A percentile compares a stretch with the other conserved stretches of the same genome.
Evolutionary conservation across 1,140 invertebrate species (phyloP).

Genomic region (Caenorhabditis inopinata): DNA sequence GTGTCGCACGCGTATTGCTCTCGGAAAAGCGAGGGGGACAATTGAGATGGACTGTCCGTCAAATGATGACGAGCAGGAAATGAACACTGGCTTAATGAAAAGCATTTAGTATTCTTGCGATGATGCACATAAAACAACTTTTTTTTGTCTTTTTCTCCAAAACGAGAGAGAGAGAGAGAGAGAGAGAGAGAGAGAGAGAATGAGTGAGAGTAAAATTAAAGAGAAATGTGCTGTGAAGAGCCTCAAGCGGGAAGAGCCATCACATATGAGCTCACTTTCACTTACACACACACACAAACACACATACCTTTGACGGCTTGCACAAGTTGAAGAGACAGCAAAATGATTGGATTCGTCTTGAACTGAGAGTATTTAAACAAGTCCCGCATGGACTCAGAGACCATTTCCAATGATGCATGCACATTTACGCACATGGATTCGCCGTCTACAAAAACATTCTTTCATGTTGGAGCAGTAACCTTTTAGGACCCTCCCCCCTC

Average conservation of each 20-base stretch:
- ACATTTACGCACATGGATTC: conserved; percentile 59
- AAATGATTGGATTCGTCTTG: conserved; percentile 60
- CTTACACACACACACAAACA: not conserved
- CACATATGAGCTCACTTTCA: not conserved
- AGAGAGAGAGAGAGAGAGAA: no score
- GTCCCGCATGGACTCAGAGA: conserved; percentile 60
- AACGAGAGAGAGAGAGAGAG: conserved; percentile 19
- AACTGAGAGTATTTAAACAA: conserved; percentile 58
- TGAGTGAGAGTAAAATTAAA: no score
- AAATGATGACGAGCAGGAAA: not conserved
- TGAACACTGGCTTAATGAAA: conserved; percentile 23
- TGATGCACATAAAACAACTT: conserved; percentile 9
- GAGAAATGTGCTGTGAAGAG: not conserved
- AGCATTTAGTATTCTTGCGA: conserved; percentile 24
- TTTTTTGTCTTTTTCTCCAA: not conserved
- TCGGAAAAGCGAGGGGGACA: no score
- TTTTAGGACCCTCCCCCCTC: no score
- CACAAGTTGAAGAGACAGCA: conserved; percentile 62
- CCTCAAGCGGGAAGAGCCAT: not conserved
- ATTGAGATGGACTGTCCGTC: no score
- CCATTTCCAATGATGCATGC: conserved; percentile 61
- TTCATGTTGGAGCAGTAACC: no score
- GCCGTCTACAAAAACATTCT: conserved; percentile 52
- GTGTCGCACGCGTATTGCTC: no score
- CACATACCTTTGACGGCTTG: conserved; percentile 58